Base-by-base conservation (phyloP, 2,888 invertebrate genomes). In the Sicus ferrugineus region DNA sequence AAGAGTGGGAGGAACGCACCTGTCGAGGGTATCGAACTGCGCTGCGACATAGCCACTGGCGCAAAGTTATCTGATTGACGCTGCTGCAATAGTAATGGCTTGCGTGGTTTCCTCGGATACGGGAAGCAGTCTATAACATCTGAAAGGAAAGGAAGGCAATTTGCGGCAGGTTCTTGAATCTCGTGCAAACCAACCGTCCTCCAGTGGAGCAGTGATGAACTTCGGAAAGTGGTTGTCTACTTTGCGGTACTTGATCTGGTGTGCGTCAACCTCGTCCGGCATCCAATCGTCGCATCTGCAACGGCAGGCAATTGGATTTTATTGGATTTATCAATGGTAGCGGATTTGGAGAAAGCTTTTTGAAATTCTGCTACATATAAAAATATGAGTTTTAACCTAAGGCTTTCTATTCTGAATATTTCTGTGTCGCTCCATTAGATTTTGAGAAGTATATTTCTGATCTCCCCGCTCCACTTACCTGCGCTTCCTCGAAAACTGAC, bases 181-280 rank as follows among this genome's bases (percentile, higher is more conserved):
- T 59, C 16, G 16, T 16, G 21, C 28, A 16, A 59, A 50, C 56
- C 16, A 46, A 75, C 74, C 77, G 74, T 77, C 81, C 75, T 82
- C 82, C 62, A 77, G 72, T 26, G 77, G 72, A 61, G 77, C 77
- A 48, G 75, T 73, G 56, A 80, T 80, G 70, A 80, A 73, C 74
- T 79, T 78, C 11, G 79, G 79, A 73, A 80, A 80, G 50, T 75
- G 77, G 71, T 78, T 79, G 9, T 78, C 79, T 31, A 82, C 79
- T 56, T 77, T 79, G 19, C 81, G 77, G 70, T 81, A 78, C 73
- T 84, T 84, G 30, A 78, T 76, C 68, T 76, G 74, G 26, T 75
- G 74, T 9, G 76, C 75, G 54, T 74, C 74, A n/a, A 75, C 74
- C 52, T 75, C 73, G 50, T 77, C 76, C 30, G 67, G 56, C 6